These are phyloP conservation scores for Drosophila histrio DNA, from an alignment of 2,888 invertebrate genomes.

Conservation along the genomic window DNA sequence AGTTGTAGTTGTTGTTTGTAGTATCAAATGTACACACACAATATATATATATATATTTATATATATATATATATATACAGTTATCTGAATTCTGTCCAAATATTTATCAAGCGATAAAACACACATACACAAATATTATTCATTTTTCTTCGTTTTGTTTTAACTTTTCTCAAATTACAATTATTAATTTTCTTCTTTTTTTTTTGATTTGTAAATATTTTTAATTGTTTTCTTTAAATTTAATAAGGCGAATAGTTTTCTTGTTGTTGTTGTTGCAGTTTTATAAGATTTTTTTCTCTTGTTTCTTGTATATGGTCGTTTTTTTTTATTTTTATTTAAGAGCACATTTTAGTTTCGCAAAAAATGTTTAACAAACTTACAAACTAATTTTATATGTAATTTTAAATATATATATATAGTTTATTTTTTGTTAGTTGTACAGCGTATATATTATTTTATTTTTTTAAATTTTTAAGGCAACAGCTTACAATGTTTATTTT, in stretches of 20 bases:
- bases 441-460: conserved; percentile 8
- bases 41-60: conserved; percentile 21
- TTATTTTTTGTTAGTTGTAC: conserved; percentile 26
- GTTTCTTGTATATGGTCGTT: conserved; percentile 38
- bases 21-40: conserved; percentile 36
- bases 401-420: conserved; percentile 14
- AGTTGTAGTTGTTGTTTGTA: conserved; percentile 9
- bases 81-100: conserved; percentile 32
- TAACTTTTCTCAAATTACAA: conserved; percentile 8
- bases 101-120: conserved; percentile 58
- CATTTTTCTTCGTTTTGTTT: conserved; percentile 11
- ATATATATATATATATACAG: conserved; percentile 28
- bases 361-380: conserved; percentile 56
- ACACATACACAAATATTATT: conserved; percentile 68
- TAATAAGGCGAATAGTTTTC: conserved; percentile 44
- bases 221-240: conserved; percentile 24
- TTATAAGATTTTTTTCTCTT: conserved; percentile 11
- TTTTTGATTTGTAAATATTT: conserved; percentile 43
- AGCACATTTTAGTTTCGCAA: conserved; percentile 60
- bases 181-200: conserved; percentile 7
- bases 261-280: neutral
- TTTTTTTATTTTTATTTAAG: conserved; percentile 43
- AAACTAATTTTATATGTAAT: conserved; percentile 14
- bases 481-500: conserved; percentile 48
- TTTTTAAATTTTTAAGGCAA: conserved; percentile 59